Base-by-base conservation (phyloP, 2,888 invertebrate genomes). In the Noctua pronuba region DNA sequence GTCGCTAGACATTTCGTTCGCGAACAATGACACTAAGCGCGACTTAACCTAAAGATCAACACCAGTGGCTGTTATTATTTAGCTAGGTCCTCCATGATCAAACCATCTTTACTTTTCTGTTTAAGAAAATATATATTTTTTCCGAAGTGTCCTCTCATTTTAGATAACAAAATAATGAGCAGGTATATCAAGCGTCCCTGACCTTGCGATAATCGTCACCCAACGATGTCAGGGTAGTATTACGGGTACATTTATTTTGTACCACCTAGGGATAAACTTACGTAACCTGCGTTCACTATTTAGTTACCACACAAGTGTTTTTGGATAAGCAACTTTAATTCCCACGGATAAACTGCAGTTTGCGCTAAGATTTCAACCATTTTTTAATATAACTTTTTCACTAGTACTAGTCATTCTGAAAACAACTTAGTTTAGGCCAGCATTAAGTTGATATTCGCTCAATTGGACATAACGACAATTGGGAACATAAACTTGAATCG, bases 161-260 rank as follows among this genome's bases (percentile, higher is more conserved):
- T 31, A 18, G 28, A 16, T 58, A n/a, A n/a, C n/a, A n/a, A n/a
- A n/a, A n/a, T n/a, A 28, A 31, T 31, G 7, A 31, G 60, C 18
- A 8, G 8, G 60, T 31, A 60, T 31, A 60, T 31, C 4, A 28
- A 2, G 16, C 10, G 49, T 28, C 66, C 49, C 10, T 67, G 73
- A 41, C 52, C 28, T 24, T 67, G 52, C 24, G 31, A 28, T 38
- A 28, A 52, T 52, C 7, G 41, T 24, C 52, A 41, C 28, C 18
- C 10, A 31, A 67, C 24, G 6, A 52, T 41, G 28, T 24, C 44
- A 44, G 73, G 18, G 7, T 58, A 13, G n/a, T n/a, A 58, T 58
- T 44, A 74, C 69, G 1, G 31, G 44, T 44, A 69, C 44, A 46
- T 31, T 69, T 74, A 44, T 58, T 35, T 74, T 35, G n/a, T 68